These are phyloP conservation scores for Luehdorfia chinensis DNA, from an alignment of 1,140 invertebrate species.

Conservation along the genomic window DNA sequence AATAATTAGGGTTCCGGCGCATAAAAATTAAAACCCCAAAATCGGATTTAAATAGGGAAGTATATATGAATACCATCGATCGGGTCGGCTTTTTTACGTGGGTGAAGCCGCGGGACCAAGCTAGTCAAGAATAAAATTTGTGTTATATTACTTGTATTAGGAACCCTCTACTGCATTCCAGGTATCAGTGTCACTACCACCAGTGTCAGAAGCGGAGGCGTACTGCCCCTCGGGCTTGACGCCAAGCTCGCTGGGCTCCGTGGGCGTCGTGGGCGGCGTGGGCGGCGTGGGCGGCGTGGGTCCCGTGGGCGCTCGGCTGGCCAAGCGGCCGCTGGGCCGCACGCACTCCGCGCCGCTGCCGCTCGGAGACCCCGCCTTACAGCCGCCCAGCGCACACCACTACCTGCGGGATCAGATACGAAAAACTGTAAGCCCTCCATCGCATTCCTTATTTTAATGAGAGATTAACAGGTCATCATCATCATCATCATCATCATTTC, in stretches of 20 bases:
- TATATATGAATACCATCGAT: too few species aligned
- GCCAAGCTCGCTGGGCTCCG: neutral
- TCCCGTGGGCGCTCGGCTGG: slow-evolving; percentile 80
- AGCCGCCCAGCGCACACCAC: slow-evolving; percentile 79
- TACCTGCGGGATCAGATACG: slow-evolving; percentile 92
- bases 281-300: slow-evolving; percentile 68
- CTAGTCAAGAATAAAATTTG: too few species aligned
- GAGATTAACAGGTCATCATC: too few species aligned
- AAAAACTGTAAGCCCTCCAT: slow-evolving; percentile 82
- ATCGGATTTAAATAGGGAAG: too few species aligned
- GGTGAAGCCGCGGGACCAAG: too few species aligned
- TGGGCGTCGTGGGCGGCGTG: slow-evolving; percentile 81
- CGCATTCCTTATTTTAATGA: neutral
- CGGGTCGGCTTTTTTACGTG: too few species aligned
- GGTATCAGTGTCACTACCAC: slow-evolving; percentile 84
- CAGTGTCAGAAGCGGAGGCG: slow-evolving; percentile 86
- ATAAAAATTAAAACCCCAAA: too few species aligned
- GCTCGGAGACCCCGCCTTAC: slow-evolving; percentile 94
- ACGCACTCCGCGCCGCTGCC: slow-evolving; percentile 97
- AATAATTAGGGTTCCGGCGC: too few species aligned
- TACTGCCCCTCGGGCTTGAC: slow-evolving; percentile 51
- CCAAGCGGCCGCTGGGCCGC: slow-evolving; percentile 90
- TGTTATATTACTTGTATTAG: too few species aligned
- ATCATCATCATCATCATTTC: too few species aligned
- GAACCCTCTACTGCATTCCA: neutral